Percentiles rank a stretch among this genome's conserved stretches.
Conservation (phyloP, 1,140 invertebrate genomes). For the Steinernema feltiae region DNA sequence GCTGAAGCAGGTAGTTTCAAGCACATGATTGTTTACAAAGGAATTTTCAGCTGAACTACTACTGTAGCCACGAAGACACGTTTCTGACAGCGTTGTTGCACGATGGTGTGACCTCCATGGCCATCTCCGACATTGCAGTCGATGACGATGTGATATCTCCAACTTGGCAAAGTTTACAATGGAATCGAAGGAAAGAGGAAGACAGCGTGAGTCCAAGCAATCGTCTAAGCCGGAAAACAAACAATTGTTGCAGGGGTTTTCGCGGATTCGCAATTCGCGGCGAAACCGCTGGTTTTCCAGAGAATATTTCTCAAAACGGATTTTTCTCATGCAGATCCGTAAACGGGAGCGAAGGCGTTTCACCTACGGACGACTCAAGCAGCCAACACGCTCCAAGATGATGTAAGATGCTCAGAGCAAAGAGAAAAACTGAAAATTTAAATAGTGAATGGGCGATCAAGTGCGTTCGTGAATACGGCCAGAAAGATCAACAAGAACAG, state of each 20-base stretch:
- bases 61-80: not conserved
- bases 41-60: not conserved
- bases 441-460: slow-evolving; percentile 5
- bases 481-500: not conserved
- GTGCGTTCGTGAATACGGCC: not conserved
- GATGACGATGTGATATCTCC: not conserved
- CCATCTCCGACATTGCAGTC: not conserved
- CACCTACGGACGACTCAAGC: not conserved
- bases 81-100: not conserved
- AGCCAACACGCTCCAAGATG: not conserved
- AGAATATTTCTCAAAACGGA: not conserved
- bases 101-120: not conserved
- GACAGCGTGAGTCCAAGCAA: not conserved
- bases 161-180: slow-evolving; percentile 1
- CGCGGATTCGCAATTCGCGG: not conserved
- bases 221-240: not conserved
- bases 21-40: not conserved
- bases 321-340: not conserved
- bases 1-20: not conserved
- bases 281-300: not conserved
- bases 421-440: not conserved
- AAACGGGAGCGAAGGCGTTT: not conserved
- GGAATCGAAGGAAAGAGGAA: not conserved
- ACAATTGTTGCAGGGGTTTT: not conserved
- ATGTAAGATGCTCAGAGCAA: too few relatives aligned